Evolutionary conservation across 2,797 vertebrate genomes (phyloP).

Genomic region (Cirrhinus molitorella): DNA sequence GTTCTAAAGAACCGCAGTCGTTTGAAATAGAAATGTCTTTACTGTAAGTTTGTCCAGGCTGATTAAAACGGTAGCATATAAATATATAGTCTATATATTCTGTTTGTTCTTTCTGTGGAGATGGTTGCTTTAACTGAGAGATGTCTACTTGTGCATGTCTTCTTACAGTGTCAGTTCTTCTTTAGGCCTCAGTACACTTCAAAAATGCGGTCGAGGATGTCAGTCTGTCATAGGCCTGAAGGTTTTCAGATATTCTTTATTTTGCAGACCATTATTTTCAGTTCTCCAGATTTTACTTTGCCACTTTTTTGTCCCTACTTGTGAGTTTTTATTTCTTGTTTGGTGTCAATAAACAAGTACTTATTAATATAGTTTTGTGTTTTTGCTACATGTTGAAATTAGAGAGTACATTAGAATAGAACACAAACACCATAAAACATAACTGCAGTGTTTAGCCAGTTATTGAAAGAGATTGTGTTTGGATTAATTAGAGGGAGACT

Average conservation of each 20-base stretch:
- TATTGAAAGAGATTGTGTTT: constrained; percentile 34
- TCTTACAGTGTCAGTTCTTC: background rate
- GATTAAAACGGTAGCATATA: too few species aligned
- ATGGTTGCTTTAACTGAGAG: background rate
- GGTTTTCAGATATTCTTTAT: background rate
- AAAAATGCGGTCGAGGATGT: background rate
- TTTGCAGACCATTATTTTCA: too few species aligned
- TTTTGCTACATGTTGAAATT: background rate
- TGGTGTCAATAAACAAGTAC: background rate
- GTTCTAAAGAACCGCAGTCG: background rate
- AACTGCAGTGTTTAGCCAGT: constrained; percentile 13
- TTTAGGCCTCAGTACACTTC: background rate
- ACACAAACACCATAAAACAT: constrained; percentile 29
- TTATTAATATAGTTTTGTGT: background rate
- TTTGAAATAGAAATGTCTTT: background rate
- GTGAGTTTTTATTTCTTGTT: too few species aligned
- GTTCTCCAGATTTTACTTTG: background rate
- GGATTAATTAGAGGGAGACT: constrained; percentile 52
- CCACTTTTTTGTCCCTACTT: background rate
- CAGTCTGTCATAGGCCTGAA: background rate
- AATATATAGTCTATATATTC: too few species aligned
- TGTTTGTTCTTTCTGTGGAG: background rate
- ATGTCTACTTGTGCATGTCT: background rate
- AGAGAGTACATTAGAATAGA: background rate
- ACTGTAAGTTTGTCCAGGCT: background rate